These are phyloP conservation scores for Strigops habroptila DNA, from an alignment of 2,113 vertebrate species.

Conservation along the genomic window DNA sequence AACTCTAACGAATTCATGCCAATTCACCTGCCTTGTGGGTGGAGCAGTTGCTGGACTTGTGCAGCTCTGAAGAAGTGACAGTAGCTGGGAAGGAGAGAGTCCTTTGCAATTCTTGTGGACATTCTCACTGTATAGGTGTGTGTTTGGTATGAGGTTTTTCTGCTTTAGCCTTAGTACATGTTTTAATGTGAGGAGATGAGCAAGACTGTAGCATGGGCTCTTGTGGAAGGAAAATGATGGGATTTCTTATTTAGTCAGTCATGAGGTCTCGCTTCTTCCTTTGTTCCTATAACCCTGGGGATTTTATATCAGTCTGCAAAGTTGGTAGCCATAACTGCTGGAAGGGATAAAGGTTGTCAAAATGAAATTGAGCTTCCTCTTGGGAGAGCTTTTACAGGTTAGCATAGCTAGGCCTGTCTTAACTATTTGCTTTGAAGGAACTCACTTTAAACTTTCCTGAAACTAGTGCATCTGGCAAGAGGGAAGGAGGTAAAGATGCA, in stretches of 20 bases:
- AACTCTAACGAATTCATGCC: neutral
- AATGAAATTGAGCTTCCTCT: neutral
- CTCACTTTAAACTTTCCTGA: neutral
- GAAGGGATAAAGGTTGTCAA: neutral
- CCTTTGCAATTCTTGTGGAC: neutral
- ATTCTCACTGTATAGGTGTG: neutral
- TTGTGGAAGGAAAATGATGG: neutral
- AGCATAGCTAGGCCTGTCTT: neutral
- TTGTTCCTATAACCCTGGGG: neutral
- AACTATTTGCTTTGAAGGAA: neutral
- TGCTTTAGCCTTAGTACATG: neutral
- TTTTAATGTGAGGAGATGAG: neutral
- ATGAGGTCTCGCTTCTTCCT: neutral
- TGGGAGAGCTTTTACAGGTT: neutral
- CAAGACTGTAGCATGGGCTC: neutral
- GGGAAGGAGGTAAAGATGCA: neutral
- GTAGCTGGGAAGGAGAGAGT: neutral
- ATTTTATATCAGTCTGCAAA: neutral
- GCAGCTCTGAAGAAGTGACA: neutral
- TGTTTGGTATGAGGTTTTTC: neutral
- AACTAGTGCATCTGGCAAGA: neutral
- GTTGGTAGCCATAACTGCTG: neutral
- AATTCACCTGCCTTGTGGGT: neutral
- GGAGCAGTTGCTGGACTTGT: neutral
- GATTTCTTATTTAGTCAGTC: neutral